A percentile compares a stretch with the other conserved stretches of the same genome.
These are phyloP conservation scores for Molanna angustata DNA, from an alignment of 2,888 invertebrate species.

Conservation along the genomic window DNA sequence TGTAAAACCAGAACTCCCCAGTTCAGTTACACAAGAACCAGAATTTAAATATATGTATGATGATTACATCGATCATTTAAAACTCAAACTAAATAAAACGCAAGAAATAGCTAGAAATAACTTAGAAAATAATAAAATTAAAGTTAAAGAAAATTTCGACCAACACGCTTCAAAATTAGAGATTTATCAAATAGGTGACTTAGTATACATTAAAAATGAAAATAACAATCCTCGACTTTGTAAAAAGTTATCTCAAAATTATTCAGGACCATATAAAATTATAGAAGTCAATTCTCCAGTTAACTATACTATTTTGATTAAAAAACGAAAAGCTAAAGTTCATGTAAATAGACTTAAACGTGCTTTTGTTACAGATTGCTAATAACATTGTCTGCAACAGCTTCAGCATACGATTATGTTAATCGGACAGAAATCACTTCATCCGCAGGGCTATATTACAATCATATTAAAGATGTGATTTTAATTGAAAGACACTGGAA, in stretches of 20 bases:
- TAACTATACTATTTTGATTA: conserved; percentile 7
- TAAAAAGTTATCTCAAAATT: conserved; percentile 24
- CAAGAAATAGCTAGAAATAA: conserved; percentile 29
- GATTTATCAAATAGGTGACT: conserved; percentile 22
- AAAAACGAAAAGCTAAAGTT: not conserved
- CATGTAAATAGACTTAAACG: conserved; percentile 1
- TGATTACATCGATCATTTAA: conserved; percentile 28
- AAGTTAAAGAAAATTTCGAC: not conserved
- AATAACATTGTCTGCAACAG: not conserved
- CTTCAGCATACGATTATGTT: not conserved
- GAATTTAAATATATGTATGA: conserved; percentile 35
- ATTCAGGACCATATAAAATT: conserved; percentile 27
- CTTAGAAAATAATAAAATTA: not conserved
- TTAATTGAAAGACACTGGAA: conserved; percentile 1
- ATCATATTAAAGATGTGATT: not conserved
- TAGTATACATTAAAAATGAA: conserved; percentile 27
- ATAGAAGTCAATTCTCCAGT: conserved; percentile 28
- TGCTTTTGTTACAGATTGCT: not conserved
- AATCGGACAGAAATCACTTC: not conserved
- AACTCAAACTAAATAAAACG: conserved; percentile 31
- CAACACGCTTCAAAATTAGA: not conserved
- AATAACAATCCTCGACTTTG: conserved; percentile 15
- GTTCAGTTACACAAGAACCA: conserved; percentile 30
- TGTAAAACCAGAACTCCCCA: conserved; percentile 30
- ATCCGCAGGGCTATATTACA: not conserved